Conservation (phyloP, 2,113 vertebrate species). For the Sinocyclocheilus maitianheensis region DNA sequence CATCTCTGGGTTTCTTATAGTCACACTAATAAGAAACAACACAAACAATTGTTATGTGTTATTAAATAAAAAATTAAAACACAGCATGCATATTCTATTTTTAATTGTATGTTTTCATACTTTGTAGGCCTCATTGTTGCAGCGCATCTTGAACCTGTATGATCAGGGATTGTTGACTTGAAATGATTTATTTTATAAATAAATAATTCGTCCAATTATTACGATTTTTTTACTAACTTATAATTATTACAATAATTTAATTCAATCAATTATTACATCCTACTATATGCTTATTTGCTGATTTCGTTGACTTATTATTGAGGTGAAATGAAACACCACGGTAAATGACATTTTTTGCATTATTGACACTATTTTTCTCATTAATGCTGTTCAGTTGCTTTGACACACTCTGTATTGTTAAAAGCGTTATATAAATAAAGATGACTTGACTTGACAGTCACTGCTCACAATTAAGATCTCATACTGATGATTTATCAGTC, state of each 20-base stretch:
- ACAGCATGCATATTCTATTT: neutral
- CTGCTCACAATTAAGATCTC: neutral
- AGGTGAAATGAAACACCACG: neutral
- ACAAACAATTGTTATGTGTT: neutral
- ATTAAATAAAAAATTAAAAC: neutral
- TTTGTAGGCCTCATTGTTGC: too few relatives aligned
- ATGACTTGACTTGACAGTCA: neutral
- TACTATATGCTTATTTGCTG: neutral
- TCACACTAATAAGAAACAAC: too few relatives aligned
- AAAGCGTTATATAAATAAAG: too few relatives aligned
- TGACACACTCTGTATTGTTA: too few relatives aligned
- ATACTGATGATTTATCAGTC: neutral
- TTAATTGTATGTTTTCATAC: neutral
- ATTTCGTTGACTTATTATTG: neutral
- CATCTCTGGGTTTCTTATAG: neutral
- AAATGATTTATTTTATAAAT: neutral
- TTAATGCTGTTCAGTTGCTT: too few relatives aligned
- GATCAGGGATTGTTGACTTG: neutral
- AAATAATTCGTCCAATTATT: neutral
- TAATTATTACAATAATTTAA: neutral
- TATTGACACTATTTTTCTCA: too few relatives aligned
- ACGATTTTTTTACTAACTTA: neutral
- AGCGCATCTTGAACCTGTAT: neutral
- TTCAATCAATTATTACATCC: neutral
- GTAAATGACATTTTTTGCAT: too few relatives aligned